Base-by-base conservation (phyloP, 2,113 vertebrate genomes). In the Columba janthina region DNA sequence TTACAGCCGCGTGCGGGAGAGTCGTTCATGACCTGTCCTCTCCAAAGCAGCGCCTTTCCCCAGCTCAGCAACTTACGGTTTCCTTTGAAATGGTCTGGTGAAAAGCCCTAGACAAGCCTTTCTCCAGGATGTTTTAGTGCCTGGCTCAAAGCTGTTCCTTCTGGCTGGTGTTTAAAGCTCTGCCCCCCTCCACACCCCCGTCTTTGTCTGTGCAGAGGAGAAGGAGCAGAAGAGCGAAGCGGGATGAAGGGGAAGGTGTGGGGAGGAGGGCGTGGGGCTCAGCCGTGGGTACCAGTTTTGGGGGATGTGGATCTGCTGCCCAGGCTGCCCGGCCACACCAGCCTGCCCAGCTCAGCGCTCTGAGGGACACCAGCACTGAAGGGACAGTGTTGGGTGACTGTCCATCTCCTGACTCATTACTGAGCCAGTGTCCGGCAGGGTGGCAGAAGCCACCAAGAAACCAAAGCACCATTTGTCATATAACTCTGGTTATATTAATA, bases 71-170 rank as follows among this genome's bases (percentile, higher is more conserved):
- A 34, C 72, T 75, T 44, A 26, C 11, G 0, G 40, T n/a, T 94
- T 75, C 72, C 77, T 86, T 61, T 46, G 61, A 61, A 82, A 86
- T 40, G 89, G 38, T 89, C 89, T 64, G 32, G 34, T 86, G 92
- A 34, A 87, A 75, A 89, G 77, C 53, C 81, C 72, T 50, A 75
- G 81, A 82, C 89, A 61, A 83, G 89, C 25, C 1, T 89, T 92
- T 89, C 85, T 79, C 18, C 12, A 16, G 77, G 81, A 51, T 46
- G 56, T 24, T 82, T 87, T 74, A 89, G 80, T 32, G 76, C 72
- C 61, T 24, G 25, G 51, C 81, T 85, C 79, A 19, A 57, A 73
- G 80, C 28, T 31, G 2, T 28, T 72, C 56, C 46, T 62, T 64
- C 32, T 10, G 21, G 34, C 25, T 76, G 18, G 34, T 36, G 62